Percentiles rank a stretch among this genome's conserved stretches.
phyloP scores from a whole-genome alignment of 2,113 vertebrate genomes.

The Vicugna pacos region DNA sequence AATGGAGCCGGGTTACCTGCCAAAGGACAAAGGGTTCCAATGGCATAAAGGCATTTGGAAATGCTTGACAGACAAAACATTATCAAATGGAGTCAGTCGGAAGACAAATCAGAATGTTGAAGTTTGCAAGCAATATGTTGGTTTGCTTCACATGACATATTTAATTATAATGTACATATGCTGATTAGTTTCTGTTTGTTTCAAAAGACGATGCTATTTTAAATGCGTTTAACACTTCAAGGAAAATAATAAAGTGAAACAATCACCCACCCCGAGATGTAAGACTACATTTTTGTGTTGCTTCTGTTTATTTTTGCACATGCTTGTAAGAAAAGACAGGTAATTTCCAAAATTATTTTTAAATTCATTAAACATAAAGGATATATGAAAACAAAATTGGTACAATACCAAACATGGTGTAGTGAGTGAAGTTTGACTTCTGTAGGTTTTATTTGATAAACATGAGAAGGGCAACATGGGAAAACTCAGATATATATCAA shows the following conservation, averaged over 20 bases:
- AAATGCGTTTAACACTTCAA: background rate
- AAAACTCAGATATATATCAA: background rate
- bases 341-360: background rate
- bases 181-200: background rate
- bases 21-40: conserved; percentile 13
- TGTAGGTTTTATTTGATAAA: background rate
- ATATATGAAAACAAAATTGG: background rate
- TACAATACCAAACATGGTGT: background rate
- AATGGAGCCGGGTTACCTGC: background rate
- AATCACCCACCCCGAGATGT: background rate
- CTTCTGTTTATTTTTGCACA: background rate
- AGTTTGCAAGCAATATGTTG: background rate
- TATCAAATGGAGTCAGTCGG: background rate
- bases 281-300: background rate
- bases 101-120: background rate
- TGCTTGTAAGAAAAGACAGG: background rate
- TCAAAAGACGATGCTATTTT: background rate
- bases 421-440: background rate
- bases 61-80: background rate
- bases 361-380: background rate
- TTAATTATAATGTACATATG: background rate
- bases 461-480: rapidly evolving
- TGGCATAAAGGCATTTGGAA: background rate
- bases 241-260: background rate
- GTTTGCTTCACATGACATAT: background rate